Evolutionary conservation across 2,888 invertebrate genomes (phyloP), one percentile per base, ranked within the genome.

Genomic region (Eumerus sabulonum): DNA sequence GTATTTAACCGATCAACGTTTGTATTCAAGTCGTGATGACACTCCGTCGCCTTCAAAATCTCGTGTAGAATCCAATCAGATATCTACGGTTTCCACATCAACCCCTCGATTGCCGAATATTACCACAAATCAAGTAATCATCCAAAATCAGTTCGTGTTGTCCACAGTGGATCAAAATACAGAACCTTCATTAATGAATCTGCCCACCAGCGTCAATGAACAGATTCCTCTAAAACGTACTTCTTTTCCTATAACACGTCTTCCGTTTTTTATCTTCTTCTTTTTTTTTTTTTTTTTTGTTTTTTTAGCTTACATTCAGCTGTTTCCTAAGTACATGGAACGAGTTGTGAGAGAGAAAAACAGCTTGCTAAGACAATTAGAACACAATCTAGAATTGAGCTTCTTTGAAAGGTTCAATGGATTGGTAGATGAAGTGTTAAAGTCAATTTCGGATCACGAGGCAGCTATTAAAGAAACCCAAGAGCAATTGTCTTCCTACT

Each of bases 341-440:
- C n/a, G 19, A 19, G 7, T 77, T 3, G 53, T 45, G 9, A n/a
- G 1, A 0, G 67, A 77, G 73, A 77, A 77, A 53, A 18, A 68
- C 13, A 56, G 62, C 16, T 9, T 59, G 5, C 11, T 68, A 1
- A 36, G n/a, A 1, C 13, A 53, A 14, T 35, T 67, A 9, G 53
- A 68, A 47, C 9, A 9, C 0, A 36, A 48, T 0, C 42, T 67
- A 2, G 35, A 48, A n/a, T 7, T 9, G 11, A 35, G 44, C 9
- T 54, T 38, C 7, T 71, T 71, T 7, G 14, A 48, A 1, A 40
- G 3, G 9, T n/a, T 5, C 40, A 11, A 40, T 0, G 16, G 63
- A 36, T 42, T 47, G 19, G 19, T 27, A 12, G 53, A 73, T 5
- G 57, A 16, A 9, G 12, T 59, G 11, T n/a, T 47, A 12, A 42